Percentiles rank a stretch among this genome's conserved stretches.
Evolutionary conservation across 2,113 vertebrate species (phyloP).

Genomic region (Brachyhypopomus gauderio): DNA sequence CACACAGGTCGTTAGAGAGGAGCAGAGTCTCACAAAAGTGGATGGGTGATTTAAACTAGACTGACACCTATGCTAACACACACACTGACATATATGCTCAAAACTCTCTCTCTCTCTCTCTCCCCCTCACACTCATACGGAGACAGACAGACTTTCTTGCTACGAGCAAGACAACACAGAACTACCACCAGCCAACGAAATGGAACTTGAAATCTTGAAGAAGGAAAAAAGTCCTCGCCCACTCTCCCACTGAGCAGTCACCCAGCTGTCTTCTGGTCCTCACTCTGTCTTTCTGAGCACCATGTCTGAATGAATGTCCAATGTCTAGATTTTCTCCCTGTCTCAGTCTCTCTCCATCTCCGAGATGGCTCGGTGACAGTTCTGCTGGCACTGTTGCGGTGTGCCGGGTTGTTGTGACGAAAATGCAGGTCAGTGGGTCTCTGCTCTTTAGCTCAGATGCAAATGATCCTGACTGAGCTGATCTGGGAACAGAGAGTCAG

Average conservation of each 20-base stretch:
- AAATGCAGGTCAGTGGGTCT: conserved; percentile 42
- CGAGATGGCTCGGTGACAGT: conserved; percentile 16
- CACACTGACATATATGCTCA: conserved; percentile 2
- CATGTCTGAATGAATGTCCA: too few species aligned
- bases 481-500: not conserved
- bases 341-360: not conserved
- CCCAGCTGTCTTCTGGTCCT: not conserved
- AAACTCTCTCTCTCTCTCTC: not conserved
- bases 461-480: conserved; percentile 1
- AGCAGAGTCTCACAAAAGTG: not conserved
- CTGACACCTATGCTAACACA: not conserved
- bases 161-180: not conserved
- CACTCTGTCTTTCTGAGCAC: not conserved
- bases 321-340: not conserved
- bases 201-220: not conserved
- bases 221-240: not conserved
- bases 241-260: not conserved
- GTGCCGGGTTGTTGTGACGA: not conserved
- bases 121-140: not conserved
- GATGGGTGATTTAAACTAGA: not conserved
- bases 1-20: too few species aligned
- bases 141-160: not conserved
- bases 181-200: not conserved
- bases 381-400: conserved; percentile 4
- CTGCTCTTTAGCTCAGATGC: conserved; percentile 11